Conservation (phyloP, 2,888 invertebrate species). For the Baronia brevicornis region DNA sequence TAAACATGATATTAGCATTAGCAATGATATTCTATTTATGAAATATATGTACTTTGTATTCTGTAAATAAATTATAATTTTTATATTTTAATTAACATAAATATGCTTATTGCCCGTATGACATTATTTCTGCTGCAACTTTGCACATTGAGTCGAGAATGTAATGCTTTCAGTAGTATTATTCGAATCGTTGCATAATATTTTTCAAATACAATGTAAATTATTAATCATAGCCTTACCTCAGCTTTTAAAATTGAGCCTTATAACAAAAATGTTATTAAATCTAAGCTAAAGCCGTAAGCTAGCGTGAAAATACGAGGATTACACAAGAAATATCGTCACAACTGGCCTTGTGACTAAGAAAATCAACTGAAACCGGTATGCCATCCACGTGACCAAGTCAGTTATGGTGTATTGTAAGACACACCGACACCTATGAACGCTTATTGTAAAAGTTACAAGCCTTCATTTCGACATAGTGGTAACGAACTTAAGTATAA, state of each 20-base stretch:
- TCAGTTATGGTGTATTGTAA: constrained; percentile 7
- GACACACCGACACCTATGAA: neutral
- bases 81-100: too few relatives aligned
- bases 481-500: constrained; percentile 2
- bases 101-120: too few relatives aligned
- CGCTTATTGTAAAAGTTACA: constrained; percentile 1
- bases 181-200: constrained; percentile 1
- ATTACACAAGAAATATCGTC: constrained; percentile 5
- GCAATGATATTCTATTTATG: too few relatives aligned
- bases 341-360: constrained; percentile 5
- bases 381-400: constrained; percentile 8
- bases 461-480: constrained; percentile 2
- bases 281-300: constrained; percentile 7
- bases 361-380: constrained; percentile 11
- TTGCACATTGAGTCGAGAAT: neutral
- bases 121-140: neutral
- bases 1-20: too few relatives aligned
- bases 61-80: too few relatives aligned
- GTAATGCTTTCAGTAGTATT: neutral
- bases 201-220: constrained; percentile 1
- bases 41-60: too few relatives aligned
- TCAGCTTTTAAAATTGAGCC: constrained; percentile 8
- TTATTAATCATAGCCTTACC: constrained; percentile 3
- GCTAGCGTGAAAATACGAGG: neutral
- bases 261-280: constrained; percentile 8